A percentile compares a stretch with the other conserved stretches of the same genome.
These are phyloP conservation scores for Penelope pileata DNA, from an alignment of 2,113 vertebrate genomes.

Conservation along the genomic window DNA sequence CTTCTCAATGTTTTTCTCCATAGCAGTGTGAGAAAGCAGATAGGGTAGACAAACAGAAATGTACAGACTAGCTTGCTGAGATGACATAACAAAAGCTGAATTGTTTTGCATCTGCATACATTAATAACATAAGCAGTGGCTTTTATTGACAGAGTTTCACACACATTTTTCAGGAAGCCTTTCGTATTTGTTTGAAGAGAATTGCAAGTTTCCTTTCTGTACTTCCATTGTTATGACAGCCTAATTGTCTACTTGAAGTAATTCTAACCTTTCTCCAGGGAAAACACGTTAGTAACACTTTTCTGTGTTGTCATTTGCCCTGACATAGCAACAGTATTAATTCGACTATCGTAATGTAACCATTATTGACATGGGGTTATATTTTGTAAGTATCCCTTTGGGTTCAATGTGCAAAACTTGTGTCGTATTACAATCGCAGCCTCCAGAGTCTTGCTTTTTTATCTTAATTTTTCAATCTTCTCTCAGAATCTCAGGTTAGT, in stretches of 20 bases:
- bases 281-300: neutral
- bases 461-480: neutral
- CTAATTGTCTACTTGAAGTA: neutral
- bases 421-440: neutral
- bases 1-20: neutral
- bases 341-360: neutral
- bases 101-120: neutral
- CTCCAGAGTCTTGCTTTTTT: neutral
- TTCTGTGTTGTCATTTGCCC: neutral
- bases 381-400: neutral
- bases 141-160: neutral
- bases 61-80: neutral
- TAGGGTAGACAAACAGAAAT: neutral
- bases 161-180: neutral
- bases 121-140: neutral
- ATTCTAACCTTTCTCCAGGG: neutral
- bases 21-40: neutral
- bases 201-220: neutral
- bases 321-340: neutral
- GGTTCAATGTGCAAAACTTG: neutral
- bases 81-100: neutral
- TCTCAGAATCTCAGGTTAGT: neutral
- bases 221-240: neutral
- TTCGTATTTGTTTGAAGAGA: neutral
- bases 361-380: neutral